Evolutionary conservation across 2,888 invertebrate species (phyloP).

Genomic region (Chrysotoxum bicinctum): DNA sequence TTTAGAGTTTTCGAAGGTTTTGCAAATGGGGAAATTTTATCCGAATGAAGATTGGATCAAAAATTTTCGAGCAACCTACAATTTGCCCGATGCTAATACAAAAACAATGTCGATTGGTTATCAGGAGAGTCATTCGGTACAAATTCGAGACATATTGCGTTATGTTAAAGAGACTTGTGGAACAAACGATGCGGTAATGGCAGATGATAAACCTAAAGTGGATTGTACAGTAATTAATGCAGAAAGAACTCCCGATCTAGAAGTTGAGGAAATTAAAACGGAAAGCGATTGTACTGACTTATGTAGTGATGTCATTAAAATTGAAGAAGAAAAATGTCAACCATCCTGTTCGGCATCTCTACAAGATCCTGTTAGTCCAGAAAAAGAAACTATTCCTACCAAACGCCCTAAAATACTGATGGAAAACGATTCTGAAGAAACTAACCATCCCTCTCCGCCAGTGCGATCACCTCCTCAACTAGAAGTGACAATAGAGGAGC

Average conservation of each 20-base stretch:
- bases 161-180: slow-evolving; percentile 32
- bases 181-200: neutral
- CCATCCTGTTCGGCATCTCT: neutral
- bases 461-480: neutral
- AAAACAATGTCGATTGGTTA: slow-evolving; percentile 77
- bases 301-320: too few species aligned
- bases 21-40: slow-evolving; percentile 78
- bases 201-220: neutral
- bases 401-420: neutral
- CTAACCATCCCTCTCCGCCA: neutral
- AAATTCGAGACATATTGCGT: slow-evolving; percentile 74
- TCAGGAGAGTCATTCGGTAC: slow-evolving; percentile 78
- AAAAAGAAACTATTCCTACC: neutral
- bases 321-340: neutral
- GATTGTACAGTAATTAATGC: neutral
- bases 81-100: slow-evolving; percentile 77
- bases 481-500: neutral
- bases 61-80: slow-evolving; percentile 78
- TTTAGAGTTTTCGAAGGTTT: slow-evolving; percentile 78
- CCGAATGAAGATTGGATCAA: slow-evolving; percentile 80
- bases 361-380: neutral
- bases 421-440: neutral
- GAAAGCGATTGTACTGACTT: neutral
- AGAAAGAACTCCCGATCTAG: neutral
- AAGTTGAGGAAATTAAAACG: neutral